phyloP scores from a whole-genome alignment of 2,797 vertebrate genomes.

The Enteromius treurensis region DNA sequence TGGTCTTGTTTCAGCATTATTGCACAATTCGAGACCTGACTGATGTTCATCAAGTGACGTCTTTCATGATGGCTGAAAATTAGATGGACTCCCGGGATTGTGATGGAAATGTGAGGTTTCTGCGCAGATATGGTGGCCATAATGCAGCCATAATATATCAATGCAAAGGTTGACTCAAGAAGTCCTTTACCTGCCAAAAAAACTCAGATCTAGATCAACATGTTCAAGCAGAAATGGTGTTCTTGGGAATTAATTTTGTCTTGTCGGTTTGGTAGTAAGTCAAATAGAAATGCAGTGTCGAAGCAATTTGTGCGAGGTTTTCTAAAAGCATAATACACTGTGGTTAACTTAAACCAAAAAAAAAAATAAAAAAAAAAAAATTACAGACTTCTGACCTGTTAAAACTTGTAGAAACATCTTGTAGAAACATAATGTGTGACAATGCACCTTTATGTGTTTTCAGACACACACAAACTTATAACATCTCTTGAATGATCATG shows the following conservation, averaged over 20 bases:
- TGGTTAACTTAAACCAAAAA: not conserved
- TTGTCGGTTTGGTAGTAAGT: not conserved
- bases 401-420: not conserved
- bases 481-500: conserved; percentile 5
- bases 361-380: not conserved
- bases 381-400: not conserved
- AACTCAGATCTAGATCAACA: not conserved
- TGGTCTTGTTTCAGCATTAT: not conserved
- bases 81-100: not conserved
- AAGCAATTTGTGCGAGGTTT: not conserved
- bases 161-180: not conserved
- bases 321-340: not conserved
- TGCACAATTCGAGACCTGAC: not conserved
- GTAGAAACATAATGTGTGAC: not conserved
- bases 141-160: too few relatives aligned
- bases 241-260: not conserved
- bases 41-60: not conserved
- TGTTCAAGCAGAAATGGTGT: not conserved
- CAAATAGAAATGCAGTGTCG: not conserved
- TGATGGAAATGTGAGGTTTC: not conserved
- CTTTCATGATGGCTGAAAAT: not conserved
- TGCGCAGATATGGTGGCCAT: not conserved
- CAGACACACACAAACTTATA: not conserved
- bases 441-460: not conserved
- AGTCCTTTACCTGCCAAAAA: not conserved